Evolutionary conservation across 2,797 vertebrate species (phyloP).

Genomic region (Anguilla obscura): DNA sequence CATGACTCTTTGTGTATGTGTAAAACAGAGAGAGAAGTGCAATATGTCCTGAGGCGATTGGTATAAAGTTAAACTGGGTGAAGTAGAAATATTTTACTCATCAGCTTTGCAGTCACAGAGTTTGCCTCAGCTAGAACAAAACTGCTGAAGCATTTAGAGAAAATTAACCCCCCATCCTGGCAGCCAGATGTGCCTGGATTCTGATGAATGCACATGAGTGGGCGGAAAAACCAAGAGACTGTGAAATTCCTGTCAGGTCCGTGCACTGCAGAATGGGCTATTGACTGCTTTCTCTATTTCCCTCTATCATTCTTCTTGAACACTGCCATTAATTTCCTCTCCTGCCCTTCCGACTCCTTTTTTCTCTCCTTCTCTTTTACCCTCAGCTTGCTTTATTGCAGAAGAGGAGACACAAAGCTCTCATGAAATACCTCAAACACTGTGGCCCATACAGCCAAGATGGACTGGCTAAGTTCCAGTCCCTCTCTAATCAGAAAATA

Average conservation of each 20-base stretch:
- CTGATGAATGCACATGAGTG: slow-evolving; percentile 99
- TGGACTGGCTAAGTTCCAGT: slow-evolving; percentile 88
- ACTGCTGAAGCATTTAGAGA: slow-evolving; percentile 99
- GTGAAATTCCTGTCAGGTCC: slow-evolving; percentile 99
- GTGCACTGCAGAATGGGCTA: slow-evolving; percentile 99
- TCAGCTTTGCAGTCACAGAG: slow-evolving; percentile 99
- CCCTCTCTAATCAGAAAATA: slow-evolving; percentile 87
- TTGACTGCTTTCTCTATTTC: slow-evolving; percentile 99
- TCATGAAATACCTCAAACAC: slow-evolving; percentile 80
- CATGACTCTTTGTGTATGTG: slow-evolving; percentile 85
- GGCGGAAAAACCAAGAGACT: slow-evolving; percentile 99
- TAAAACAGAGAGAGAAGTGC: slow-evolving; percentile 75
- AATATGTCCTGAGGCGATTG: slow-evolving; percentile 99
- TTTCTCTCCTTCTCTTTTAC: slow-evolving; percentile 63
- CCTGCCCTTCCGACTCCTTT: slow-evolving; percentile 91
- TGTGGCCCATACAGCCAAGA: slow-evolving; percentile 81
- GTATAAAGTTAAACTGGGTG: slow-evolving; percentile 99
- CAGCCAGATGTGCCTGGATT: slow-evolving; percentile 99
- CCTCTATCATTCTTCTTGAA: slow-evolving; percentile 99
- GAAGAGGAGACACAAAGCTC: slow-evolving; percentile 79
- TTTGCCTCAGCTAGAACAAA: slow-evolving; percentile 99
- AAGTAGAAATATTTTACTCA: slow-evolving; percentile 99
- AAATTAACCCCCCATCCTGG: slow-evolving; percentile 99
- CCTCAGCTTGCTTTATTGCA: slow-evolving; percentile 87
- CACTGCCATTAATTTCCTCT: slow-evolving; percentile 99